Base-by-base conservation (phyloP, 1,140 invertebrate genomes). In the Halictus rubicundus region DNA sequence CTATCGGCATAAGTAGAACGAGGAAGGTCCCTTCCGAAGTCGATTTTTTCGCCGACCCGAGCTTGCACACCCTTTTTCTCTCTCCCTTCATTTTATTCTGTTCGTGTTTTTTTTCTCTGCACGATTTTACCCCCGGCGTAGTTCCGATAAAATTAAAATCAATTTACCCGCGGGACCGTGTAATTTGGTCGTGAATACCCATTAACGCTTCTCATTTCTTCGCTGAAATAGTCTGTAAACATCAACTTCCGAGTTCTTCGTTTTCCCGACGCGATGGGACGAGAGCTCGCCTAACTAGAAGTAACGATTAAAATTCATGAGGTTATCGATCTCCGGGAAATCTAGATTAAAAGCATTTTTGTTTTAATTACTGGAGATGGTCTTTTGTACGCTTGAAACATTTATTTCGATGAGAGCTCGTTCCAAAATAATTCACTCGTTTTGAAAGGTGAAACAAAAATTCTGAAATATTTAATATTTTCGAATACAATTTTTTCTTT, bases 91-190 rank as follows among this genome's bases (percentile, higher is more conserved):
- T n/a, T n/a, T n/a, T n/a, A n/a, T n/a, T n/a, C n/a, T n/a, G n/a
- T n/a, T n/a, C n/a, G n/a, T n/a, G 49, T 14, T 52, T 52, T 52
- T 52, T 52, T 3, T 32, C 32, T 32, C 21, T 1, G 5, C 16
- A 16, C 19, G 49, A 21, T 54, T 21, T 6, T 16, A 5, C 49
- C 4, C 6, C 54, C 21, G 54, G 21, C n/a, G 1, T 6, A 0
- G 49, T 61, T 27, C 4, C 59, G 59, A 61, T 61, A 27, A 61
- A 61, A 61, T 27, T 27, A 61, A 61, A 61, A 61, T 61, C 59
- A 61, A 61, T 61, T 61, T 61, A 61, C 12, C 23, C 23, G 23
- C 59, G 59, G 25, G 10, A 27, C 10, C 23, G 25, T 61, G 23
- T 27, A 61, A 61, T 27, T 61, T 61, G 10, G 8, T 27, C 23